Evolutionary conservation across 1,140 invertebrate genomes (phyloP), one percentile per base, ranked within the genome.

Genomic region (Sinonovacula constricta): DNA sequence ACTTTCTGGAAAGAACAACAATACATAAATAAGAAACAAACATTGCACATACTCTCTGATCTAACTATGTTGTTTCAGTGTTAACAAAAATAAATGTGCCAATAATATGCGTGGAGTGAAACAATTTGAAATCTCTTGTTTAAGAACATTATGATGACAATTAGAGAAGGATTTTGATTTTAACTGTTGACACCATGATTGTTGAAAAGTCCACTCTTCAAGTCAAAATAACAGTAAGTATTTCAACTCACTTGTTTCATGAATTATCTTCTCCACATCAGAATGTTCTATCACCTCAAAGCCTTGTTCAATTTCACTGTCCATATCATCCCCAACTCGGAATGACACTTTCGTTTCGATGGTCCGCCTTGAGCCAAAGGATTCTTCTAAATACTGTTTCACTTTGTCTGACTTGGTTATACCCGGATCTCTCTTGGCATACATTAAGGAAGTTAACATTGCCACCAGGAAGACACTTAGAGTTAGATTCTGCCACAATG

Each of bases 401-500:
- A 66, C 12, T 54, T 59, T 66, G 22, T 76, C 62, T 18, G 34
- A 49, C 12, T 45, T 49, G 28, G 65, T 45, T 26, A 76, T 67
- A 2, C 72, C 72, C 2, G 72, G 86, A 15, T 83, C 75, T 15
- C 63, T 72, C 71, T 86, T 85, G 24, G 81, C 71, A 31, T 74
- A 75, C 34, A 79, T 82, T 45, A 88, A 68, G 1, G 77, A 71
- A 60, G 84, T 85, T 22, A 85, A 80, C 84, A 87, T 86, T 34
- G 71, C n/a, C 7, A 83, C 57, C 12, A 87, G 69, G 3, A 81
- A 63, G 5, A 83, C 69, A 45, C 80, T 82, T 22, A 85, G 53
- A 3, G 86, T 45, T 33, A 90, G 54, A 26, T 81, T 86, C 57
- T 90, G 87, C 84, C 84, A 85, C n/a, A 86, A 74, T 12, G 86